Evolutionary conservation across 2,888 invertebrate species (phyloP).

Genomic region (Hyppa rectilinea): DNA sequence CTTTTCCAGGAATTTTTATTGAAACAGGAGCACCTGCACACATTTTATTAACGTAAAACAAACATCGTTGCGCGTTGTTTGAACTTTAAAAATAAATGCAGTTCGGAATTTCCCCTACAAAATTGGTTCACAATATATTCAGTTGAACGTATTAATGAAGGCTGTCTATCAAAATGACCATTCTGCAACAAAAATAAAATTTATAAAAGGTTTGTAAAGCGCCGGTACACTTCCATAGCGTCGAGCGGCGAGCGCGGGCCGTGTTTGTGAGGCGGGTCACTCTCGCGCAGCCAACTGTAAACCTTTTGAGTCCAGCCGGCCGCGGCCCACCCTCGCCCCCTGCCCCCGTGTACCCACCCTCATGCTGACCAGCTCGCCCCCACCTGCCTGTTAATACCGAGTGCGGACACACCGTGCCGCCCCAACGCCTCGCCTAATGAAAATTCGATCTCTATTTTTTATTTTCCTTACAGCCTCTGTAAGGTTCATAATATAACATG

Average conservation of each 20-base stretch:
- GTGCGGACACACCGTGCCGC: conserved; percentile 86
- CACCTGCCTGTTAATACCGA: conserved; percentile 80
- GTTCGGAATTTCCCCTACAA: conserved; percentile 13
- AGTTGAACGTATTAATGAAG: conserved; percentile 54
- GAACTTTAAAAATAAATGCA: not conserved
- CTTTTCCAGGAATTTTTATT: not conserved
- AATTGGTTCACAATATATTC: conserved; percentile 51
- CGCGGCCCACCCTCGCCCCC: conserved; percentile 76
- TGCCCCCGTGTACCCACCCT: conserved; percentile 38
- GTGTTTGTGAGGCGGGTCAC: conserved; percentile 90
- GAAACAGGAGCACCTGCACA: not conserved
- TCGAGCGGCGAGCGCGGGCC: conserved; percentile 77
- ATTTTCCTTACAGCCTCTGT: conserved; percentile 74
- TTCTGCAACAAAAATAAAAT: conserved; percentile 70
- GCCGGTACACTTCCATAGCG: conserved; percentile 80
- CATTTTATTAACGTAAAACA: not conserved
- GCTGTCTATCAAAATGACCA: conserved; percentile 63
- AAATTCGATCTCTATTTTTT: conserved; percentile 88
- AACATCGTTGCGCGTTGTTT: not conserved
- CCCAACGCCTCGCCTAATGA: conserved; percentile 89
- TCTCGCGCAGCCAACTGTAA: conserved; percentile 90
- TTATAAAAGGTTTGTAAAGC: conserved; percentile 75
- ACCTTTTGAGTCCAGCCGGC: conserved; percentile 89
- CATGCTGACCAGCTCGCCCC: conserved; percentile 55
- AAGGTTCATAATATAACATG: conserved; percentile 75